Conservation (phyloP, 2,888 invertebrate species). For the Liposcelis brunnea region DNA sequence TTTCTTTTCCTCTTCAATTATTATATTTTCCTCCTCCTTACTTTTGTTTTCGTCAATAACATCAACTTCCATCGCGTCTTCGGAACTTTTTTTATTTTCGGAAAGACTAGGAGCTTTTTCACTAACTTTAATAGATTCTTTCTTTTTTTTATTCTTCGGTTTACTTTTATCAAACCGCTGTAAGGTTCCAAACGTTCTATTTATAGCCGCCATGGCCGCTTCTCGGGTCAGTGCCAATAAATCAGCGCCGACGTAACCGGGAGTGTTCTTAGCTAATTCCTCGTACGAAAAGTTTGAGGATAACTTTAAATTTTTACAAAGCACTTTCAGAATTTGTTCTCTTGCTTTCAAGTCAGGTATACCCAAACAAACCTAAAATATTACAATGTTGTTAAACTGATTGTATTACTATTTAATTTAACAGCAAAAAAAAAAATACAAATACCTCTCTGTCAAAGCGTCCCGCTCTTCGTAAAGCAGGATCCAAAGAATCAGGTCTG, state of each 20-base stretch:
- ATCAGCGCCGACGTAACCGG: constrained; percentile 94
- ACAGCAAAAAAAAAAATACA: too few species aligned
- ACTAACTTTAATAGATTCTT: constrained; percentile 10
- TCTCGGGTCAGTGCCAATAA: constrained; percentile 69
- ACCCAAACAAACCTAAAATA: constrained; percentile 44
- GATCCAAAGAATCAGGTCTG: constrained; percentile 80
- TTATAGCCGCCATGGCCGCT: constrained; percentile 75
- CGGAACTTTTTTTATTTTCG: constrained; percentile 3
- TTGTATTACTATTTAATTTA: too few species aligned
- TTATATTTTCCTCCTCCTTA: constrained; percentile 16
- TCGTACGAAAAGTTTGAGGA: constrained; percentile 42
- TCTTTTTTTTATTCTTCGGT: constrained; percentile 15
- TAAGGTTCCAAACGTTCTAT: constrained; percentile 28
- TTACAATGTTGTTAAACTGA: too few species aligned
- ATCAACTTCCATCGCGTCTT: constrained; percentile 12
- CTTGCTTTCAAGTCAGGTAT: constrained; percentile 79
- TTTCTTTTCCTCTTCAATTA: constrained; percentile 12
- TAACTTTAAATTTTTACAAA: constrained; percentile 54
- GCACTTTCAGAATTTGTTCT: constrained; percentile 53
- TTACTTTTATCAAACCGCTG: constrained; percentile 16
- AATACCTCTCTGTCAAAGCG: constrained; percentile 86
- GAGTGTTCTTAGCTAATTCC: constrained; percentile 66
- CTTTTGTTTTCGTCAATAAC: constrained; percentile 10
- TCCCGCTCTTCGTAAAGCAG: constrained; percentile 77
- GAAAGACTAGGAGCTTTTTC: constrained; percentile 11